Conservation (phyloP, 2,113 vertebrate genomes). For the Petrocephalus zakoni region DNA sequence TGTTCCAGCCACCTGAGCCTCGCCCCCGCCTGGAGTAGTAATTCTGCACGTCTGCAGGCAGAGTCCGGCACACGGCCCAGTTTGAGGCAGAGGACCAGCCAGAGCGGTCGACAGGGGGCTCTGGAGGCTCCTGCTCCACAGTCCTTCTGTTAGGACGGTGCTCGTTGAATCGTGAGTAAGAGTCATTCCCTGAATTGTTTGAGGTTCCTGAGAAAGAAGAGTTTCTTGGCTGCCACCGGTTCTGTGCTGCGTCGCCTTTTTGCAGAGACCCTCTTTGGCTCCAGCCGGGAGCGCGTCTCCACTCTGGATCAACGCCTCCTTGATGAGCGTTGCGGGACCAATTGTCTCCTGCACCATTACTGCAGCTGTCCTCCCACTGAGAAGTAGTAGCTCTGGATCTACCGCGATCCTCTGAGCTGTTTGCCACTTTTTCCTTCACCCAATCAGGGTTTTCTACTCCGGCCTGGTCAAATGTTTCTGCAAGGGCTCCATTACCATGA, state of each 20-base stretch:
- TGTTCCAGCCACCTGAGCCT: conserved; percentile 70
- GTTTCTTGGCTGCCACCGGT: conserved; percentile 76
- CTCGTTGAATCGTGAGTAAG: conserved; percentile 76
- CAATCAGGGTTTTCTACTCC: conserved; percentile 80
- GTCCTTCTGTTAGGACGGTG: conserved; percentile 71
- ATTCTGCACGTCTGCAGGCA: conserved; percentile 93
- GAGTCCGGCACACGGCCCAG: conserved; percentile 89
- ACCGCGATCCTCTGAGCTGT: conserved; percentile 60
- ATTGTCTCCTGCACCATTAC: conserved; percentile 63
- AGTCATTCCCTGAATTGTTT: conserved; percentile 74
- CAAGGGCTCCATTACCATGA: conserved; percentile 48
- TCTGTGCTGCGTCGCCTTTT: conserved; percentile 68
- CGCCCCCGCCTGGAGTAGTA: conserved; percentile 90
- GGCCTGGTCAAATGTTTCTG: conserved; percentile 63
- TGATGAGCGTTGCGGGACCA: conserved; percentile 66
- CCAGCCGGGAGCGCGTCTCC: conserved; percentile 63
- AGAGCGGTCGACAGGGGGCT: conserved; percentile 77
- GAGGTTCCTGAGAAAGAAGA: conserved; percentile 78
- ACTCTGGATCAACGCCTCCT: conserved; percentile 61
- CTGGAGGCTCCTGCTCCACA: conserved; percentile 69
- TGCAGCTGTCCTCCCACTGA: conserved; percentile 71
- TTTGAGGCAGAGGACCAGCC: conserved; percentile 95
- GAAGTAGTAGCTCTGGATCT: conserved; percentile 62
- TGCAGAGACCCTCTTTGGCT: conserved; percentile 61
- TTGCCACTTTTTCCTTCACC: conserved; percentile 78